A percentile compares a stretch with the other conserved stretches of the same genome.
These are phyloP conservation scores for Heterotis niloticus DNA, from an alignment of 2,113 vertebrate species.

Conservation along the genomic window DNA sequence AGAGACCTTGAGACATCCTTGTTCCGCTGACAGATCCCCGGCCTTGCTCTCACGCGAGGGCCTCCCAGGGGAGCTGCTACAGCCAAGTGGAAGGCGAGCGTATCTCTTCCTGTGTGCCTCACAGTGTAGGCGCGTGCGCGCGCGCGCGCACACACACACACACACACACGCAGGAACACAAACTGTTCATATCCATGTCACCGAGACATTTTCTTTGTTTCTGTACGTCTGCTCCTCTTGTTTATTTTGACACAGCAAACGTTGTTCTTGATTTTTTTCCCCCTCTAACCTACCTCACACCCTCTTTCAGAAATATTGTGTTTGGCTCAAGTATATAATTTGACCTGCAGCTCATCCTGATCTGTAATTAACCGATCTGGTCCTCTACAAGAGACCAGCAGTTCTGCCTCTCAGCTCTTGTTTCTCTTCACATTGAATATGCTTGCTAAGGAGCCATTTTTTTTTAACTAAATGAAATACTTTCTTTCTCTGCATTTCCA, in stretches of 20 bases:
- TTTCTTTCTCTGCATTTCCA: neutral
- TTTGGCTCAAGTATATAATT: slow-evolving; percentile 18
- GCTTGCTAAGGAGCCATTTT: no score
- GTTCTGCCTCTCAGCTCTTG: neutral
- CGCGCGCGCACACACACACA: slow-evolving; percentile 1
- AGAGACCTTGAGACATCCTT: slow-evolving; percentile 44
- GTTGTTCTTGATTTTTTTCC: neutral
- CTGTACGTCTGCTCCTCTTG: slow-evolving; percentile 15
- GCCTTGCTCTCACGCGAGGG: slow-evolving; percentile 48
- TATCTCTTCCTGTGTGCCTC: slow-evolving; percentile 45
- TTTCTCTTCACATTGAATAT: neutral
- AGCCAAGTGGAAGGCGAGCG: slow-evolving; percentile 45
- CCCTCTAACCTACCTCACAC: slow-evolving; percentile 12
- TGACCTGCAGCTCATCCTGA: neutral
- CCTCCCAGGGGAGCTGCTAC: slow-evolving; percentile 38
- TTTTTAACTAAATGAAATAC: neutral
- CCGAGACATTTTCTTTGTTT: slow-evolving; percentile 14
- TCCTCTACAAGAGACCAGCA: neutral
- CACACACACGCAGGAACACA: slow-evolving; percentile 22
- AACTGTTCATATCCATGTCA: slow-evolving; percentile 20
- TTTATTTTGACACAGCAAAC: slow-evolving; percentile 19
- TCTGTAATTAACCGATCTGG: neutral
- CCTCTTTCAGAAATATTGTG: neutral
- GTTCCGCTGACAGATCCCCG: slow-evolving; percentile 42
- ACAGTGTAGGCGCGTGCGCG: slow-evolving; percentile 7